Evolutionary conservation across 2,113 vertebrate genomes (phyloP), one percentile per base, ranked within the genome.

Genomic region (Arvicanthis niloticus): DNA sequence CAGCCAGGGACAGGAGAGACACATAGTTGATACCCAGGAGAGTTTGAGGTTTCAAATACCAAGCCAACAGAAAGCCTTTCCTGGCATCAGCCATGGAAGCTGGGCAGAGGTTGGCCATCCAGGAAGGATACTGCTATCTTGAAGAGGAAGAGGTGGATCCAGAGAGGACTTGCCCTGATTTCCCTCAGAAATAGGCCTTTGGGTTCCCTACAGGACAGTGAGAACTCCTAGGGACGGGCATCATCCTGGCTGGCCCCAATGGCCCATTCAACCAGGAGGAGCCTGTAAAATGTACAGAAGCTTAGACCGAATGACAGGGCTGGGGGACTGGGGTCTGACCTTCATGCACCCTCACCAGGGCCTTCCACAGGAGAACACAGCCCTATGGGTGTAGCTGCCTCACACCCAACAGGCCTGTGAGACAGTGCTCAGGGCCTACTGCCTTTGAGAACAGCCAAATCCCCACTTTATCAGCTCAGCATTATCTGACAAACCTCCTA

Each of bases 401-500:
- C 58, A 45, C 3, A 62, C 16, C 70, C 0, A 1, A 4, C 40
- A 75, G 42, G 42, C 60, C 45, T 34, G 17, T 37, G 48, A 45
- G 67, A 58, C n/a, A 78, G 31, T 42, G 22, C 40, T 76, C 40
- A 9, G 24, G 56, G 80, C 78, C 75, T 13, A 6, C 91, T 1
- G 2, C n/a, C 94, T 24, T 62, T 5, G 21, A 76, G 76, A 82
- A 93, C 37, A 0, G 76, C 48, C 81, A 96, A 91, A 96, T 97
- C 97, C 94, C 85, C 8, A 17, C 48, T 42, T 96, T 95, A 96
- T 97, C 97, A 67, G 94, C 92, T 96, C 91, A 91, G 95, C 91
- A 88, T 95, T 94, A 96, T 96, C 97, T 97, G 81, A 89, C 86
- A 96, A 97, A 91, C 94, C 90, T 84, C 96, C 97, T 68, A 56